A percentile compares a stretch with the other conserved stretches of the same genome.
Conservation (phyloP, 2,888 invertebrate species). For the Drosophila lutescens region DNA sequence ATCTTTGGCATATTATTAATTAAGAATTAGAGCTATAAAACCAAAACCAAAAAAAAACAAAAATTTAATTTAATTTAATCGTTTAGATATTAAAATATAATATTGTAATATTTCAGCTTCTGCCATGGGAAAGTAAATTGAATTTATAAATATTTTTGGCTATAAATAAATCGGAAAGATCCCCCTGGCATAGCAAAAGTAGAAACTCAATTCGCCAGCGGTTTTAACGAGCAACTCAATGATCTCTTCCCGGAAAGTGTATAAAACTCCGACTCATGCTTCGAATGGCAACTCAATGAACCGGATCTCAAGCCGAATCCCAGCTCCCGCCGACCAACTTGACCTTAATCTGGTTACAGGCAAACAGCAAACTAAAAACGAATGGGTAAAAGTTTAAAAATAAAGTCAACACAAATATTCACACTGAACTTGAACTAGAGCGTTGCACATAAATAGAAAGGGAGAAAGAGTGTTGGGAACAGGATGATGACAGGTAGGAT, state of each 20-base stretch:
- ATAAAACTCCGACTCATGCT: conserved; percentile 34
- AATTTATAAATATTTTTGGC: neutral
- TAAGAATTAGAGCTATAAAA: too few relatives aligned
- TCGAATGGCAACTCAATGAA: conserved; percentile 18
- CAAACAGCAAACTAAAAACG: conserved; percentile 46
- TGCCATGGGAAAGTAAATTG: neutral
- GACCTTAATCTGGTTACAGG: conserved; percentile 74
- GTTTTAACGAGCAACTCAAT: conserved; percentile 6
- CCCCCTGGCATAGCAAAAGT: neutral
- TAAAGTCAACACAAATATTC: conserved; percentile 50
- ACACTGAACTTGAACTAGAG: conserved; percentile 66
- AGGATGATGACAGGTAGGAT: conserved; percentile 54
- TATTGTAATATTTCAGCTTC: neutral
- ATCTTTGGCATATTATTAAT: too few relatives aligned
- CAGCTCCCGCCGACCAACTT: conserved; percentile 44
- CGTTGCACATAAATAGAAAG: neutral
- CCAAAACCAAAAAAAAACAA: too few relatives aligned
- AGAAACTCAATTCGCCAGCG: neutral
- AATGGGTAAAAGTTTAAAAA: conserved; percentile 68
- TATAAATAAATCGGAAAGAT: neutral
- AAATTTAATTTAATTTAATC: too few relatives aligned
- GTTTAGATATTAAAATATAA: too few relatives aligned
- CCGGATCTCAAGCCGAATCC: conserved; percentile 28
- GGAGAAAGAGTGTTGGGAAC: neutral
- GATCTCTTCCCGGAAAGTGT: conserved; percentile 49